Base-by-base conservation (phyloP, 2,888 invertebrate species). In the Phytoseiulus persimilis region DNA sequence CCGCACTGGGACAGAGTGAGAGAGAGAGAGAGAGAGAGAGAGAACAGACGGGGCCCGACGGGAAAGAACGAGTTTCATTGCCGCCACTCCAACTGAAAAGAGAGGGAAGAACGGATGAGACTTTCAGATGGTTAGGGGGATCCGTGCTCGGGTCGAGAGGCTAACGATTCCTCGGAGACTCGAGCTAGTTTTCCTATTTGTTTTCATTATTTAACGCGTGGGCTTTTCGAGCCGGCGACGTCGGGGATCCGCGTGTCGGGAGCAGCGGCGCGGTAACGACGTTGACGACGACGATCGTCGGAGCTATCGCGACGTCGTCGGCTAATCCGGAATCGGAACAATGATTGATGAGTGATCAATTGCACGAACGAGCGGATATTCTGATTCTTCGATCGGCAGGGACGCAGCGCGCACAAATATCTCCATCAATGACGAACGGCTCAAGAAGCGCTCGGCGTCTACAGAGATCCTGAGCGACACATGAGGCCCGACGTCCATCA, bases 101-200 rank as follows among this genome's bases (percentile, higher is more conserved):
- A 14, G 46, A 65, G 18, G 65, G 65, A 39, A 9, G 65, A 65
- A 65, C 65, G 18, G 28, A 65, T 65, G 65, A 23, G 65, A 65
- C 1, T 65, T 65, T 28, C 65, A 14, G 28, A 65, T 65, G 65
- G 23, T 65, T 65, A 65, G 65, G 18, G 65, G 65, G 18, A 65
- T 65, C 28, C 65, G 28, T 14, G 65, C 65, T 65, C 65, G 65
- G 65, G 65, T 65, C 28, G 65, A 87, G 33, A 45, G 87, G 32
- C 87, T 87, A 33, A 87, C 87, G 32, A 87, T 87, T 31, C 87
- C 87, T 45, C 9, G 6, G 33, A 33, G 87, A 33, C 45, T 84
- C 33, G 9, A 31, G 84, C 84, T 84, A 32, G 39, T 39, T 83
- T 45, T 45, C 87, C 87, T 87, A 87, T 87, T 87, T 87, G 87